Evolutionary conservation across 2,113 vertebrate species (phyloP).

Genomic region (Acrocephalus arundinaceus): DNA sequence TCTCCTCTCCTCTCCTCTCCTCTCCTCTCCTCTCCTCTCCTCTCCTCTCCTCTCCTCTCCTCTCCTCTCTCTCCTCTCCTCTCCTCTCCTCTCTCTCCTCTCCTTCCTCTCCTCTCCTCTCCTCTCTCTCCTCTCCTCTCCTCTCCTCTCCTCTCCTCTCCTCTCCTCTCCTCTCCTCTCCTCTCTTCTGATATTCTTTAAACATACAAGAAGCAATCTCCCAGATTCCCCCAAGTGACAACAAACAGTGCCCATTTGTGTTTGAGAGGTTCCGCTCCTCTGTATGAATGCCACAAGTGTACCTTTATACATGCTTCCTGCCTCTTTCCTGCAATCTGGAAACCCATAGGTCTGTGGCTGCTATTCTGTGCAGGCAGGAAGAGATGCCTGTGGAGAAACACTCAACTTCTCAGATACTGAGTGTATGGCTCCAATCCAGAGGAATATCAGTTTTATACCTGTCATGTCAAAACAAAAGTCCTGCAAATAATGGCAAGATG

Average conservation of each 20-base stretch:
- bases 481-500: neutral
- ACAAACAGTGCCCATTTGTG: neutral
- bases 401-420: neutral
- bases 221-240: neutral
- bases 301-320: neutral
- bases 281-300: neutral
- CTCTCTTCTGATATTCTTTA: neutral
- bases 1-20: rapidly evolving
- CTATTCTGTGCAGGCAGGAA: neutral
- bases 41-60: no score
- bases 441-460: neutral
- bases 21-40: neutral
- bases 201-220: neutral
- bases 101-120: neutral
- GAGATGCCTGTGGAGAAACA: neutral
- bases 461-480: neutral
- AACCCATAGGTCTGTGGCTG: neutral
- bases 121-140: no score
- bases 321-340: neutral
- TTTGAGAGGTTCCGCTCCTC: neutral
- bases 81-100: neutral
- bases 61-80: neutral
- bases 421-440: neutral
- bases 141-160: rapidly evolving
- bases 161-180: rapidly evolving